A percentile compares a stretch with the other conserved stretches of the same genome.
Evolutionary conservation across 2,113 vertebrate species (phyloP).

Genomic region (Lontra canadensis): DNA sequence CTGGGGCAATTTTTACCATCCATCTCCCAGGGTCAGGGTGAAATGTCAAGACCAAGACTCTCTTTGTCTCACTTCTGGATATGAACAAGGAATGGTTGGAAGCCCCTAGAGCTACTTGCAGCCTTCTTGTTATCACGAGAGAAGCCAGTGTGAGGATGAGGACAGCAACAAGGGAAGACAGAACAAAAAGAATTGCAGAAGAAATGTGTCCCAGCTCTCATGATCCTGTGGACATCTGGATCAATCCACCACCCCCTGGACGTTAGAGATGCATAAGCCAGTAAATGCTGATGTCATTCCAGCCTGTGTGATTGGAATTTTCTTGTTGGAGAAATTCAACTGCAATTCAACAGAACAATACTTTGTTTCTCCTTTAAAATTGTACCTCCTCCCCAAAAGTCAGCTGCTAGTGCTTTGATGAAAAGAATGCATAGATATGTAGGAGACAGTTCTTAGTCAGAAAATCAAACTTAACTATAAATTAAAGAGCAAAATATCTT

Average conservation of each 20-base stretch:
- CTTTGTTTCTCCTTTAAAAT: neutral
- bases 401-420: neutral
- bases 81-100: neutral
- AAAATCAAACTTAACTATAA: slow-evolving; percentile 15
- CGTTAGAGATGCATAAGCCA: neutral
- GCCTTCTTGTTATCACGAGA: neutral
- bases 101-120: neutral
- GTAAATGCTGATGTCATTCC: neutral
- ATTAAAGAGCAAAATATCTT: slow-evolving; percentile 42
- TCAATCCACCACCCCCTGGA: neutral
- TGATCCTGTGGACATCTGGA: neutral
- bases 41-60: neutral
- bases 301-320: neutral
- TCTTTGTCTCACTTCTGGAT: neutral
- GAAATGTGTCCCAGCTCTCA: neutral
- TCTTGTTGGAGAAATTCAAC: slow-evolving; percentile 24
- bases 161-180: neutral
- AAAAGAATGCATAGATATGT: neutral
- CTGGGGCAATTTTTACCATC: neutral
- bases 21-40: neutral
- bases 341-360: neutral
- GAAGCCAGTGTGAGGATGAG: neutral
- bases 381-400: neutral
- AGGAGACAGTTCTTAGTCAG: neutral
- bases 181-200: neutral